Conservation (phyloP, 2,888 invertebrate genomes). For the Pardosa pseudoannulata region DNA sequence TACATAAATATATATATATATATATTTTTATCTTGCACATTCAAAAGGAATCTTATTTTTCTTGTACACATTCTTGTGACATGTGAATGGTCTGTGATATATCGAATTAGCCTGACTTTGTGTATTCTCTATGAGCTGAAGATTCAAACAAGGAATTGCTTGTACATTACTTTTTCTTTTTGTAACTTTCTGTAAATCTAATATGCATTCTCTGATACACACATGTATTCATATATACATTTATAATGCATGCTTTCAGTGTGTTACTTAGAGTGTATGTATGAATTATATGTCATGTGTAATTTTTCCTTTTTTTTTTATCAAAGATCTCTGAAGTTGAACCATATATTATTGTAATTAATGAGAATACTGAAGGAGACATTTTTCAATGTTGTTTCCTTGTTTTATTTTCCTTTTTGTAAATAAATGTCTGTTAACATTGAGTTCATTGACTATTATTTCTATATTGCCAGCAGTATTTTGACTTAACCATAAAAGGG, state of each 20-base stretch:
- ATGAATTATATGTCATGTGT: background rate
- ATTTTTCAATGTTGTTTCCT: too few relatives aligned
- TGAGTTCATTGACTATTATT: too few relatives aligned
- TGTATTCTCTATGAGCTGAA: conserved; percentile 1
- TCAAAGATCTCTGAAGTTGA: too few relatives aligned
- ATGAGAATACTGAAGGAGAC: too few relatives aligned
- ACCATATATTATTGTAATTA: too few relatives aligned
- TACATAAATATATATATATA: too few relatives aligned
- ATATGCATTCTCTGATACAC: background rate
- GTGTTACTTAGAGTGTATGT: background rate
- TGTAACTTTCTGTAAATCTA: background rate
- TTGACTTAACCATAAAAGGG: too few relatives aligned
- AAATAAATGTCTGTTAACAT: too few relatives aligned
- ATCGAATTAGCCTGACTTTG: background rate
- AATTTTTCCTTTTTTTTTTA: background rate
- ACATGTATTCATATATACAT: too few relatives aligned
- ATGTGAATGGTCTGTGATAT: conserved; percentile 14
- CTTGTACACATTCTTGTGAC: background rate
- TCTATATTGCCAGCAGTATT: too few relatives aligned
- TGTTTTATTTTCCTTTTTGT: too few relatives aligned
- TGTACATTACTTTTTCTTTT: background rate
- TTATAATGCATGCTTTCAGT: too few relatives aligned
- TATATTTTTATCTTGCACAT: conserved; percentile 4
- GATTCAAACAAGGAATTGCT: background rate
- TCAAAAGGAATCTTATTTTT: conserved; percentile 12